phyloP scores from a whole-genome alignment of 2,113 vertebrate genomes.

The Ancistrus triradiatus region DNA sequence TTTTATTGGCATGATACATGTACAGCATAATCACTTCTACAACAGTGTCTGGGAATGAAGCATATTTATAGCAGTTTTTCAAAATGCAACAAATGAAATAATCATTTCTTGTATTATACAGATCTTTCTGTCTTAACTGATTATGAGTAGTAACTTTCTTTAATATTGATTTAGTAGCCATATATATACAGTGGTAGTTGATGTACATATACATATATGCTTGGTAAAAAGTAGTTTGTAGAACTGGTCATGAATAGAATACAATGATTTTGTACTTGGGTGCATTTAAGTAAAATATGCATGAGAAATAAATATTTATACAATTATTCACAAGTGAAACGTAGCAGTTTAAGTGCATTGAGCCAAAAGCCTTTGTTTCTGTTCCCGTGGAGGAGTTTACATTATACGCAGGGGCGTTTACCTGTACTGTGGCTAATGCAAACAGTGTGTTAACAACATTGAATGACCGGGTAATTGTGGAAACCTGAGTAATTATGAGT shows the following conservation, averaged over 20 bases:
- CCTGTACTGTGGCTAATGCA: slow-evolving; percentile 1
- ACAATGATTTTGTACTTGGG: slow-evolving; percentile 10
- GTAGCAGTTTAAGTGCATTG: slow-evolving; percentile 27
- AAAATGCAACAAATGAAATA: not conserved
- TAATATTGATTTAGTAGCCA: slow-evolving; percentile 4
- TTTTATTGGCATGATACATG: slow-evolving; percentile 29
- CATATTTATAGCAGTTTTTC: slow-evolving; percentile 42
- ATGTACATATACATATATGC: slow-evolving; percentile 14
- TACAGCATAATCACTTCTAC: slow-evolving; percentile 18
- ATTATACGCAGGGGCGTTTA: not conserved
- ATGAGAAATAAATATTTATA: slow-evolving; percentile 48
- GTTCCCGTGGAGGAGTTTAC: slow-evolving; percentile 10
- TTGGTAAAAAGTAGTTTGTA: slow-evolving; percentile 27
- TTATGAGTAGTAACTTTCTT: not conserved
- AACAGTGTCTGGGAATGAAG: slow-evolving; percentile 16
- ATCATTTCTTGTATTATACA: not conserved
- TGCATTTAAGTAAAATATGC: slow-evolving; percentile 26
- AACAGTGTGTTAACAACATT: slow-evolving; percentile 21
- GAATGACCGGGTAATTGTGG: not conserved
- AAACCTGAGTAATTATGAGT: slow-evolving; percentile 21
- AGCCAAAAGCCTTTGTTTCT: slow-evolving; percentile 1
- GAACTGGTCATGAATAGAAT: slow-evolving; percentile 8
- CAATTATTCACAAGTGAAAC: slow-evolving; percentile 42
- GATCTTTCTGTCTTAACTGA: not conserved
- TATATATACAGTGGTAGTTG: slow-evolving; percentile 21